These are phyloP conservation scores for Plemyria rubiginata DNA, from an alignment of 2,888 invertebrate genomes.

Conservation along the genomic window DNA sequence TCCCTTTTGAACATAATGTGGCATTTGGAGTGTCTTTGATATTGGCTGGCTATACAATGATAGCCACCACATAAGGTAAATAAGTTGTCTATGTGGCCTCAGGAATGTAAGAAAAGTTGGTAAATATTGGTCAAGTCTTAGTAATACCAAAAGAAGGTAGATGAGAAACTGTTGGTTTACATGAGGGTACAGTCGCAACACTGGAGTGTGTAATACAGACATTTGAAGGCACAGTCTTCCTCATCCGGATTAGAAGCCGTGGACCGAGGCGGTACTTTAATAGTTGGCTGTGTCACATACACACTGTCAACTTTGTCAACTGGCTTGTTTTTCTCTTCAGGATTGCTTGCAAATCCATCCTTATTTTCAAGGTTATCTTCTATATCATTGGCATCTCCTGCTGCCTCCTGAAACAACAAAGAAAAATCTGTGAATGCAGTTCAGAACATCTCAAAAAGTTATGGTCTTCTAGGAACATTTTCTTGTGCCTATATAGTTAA, in stretches of 20 bases:
- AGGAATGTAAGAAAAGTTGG: neutral
- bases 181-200: constrained; percentile 87
- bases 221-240: constrained; percentile 85
- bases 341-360: constrained; percentile 48
- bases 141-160: neutral
- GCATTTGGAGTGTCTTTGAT: neutral
- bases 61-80: neutral
- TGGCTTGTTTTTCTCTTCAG: constrained; percentile 51
- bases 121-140: neutral
- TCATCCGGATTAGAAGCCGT: constrained; percentile 71
- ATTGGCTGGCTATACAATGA: neutral
- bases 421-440: no score
- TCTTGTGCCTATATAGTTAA: no score
- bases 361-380: constrained; percentile 60
- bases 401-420: constrained; percentile 60
- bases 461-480: no score
- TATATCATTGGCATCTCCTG: constrained; percentile 61
- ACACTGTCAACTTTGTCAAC: constrained; percentile 74
- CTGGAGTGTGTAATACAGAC: constrained; percentile 86
- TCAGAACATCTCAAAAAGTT: no score
- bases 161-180: constrained; percentile 48
- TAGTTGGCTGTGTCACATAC: constrained; percentile 58
- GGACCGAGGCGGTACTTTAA: constrained; percentile 44
- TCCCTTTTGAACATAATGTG: neutral
- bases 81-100: neutral